phyloP scores from a whole-genome alignment of 2,113 vertebrate genomes.

The Leptobrachium ailaonicum region DNA sequence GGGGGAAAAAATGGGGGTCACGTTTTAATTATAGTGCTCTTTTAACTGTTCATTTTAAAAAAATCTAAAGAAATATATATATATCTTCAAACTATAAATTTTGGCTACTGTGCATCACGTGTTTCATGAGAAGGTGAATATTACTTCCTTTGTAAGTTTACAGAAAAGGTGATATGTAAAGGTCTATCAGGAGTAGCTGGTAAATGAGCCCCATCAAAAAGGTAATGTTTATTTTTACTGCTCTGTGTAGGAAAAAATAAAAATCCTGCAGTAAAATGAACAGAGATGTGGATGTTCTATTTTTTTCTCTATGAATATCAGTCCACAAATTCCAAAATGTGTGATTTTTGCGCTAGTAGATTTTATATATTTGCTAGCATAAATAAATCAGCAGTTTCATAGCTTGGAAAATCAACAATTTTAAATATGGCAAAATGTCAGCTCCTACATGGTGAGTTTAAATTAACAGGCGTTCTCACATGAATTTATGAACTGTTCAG shows the following conservation, averaged over 20 bases:
- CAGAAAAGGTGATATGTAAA: constrained; percentile 21
- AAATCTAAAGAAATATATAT: too few species aligned
- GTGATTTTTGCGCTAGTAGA: constrained; percentile 43
- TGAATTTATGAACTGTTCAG: constrained; percentile 79
- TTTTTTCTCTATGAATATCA: constrained; percentile 47
- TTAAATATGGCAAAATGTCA: constrained; percentile 78
- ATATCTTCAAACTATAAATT: too few species aligned
- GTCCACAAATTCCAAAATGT: constrained; percentile 48
- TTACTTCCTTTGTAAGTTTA: constrained; percentile 1
- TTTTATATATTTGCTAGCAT: constrained; percentile 59
- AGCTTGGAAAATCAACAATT: constrained; percentile 67
- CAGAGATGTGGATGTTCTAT: constrained; percentile 40
- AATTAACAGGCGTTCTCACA: constrained; percentile 72
- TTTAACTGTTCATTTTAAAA: too few species aligned
- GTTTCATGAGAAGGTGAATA: background rate
- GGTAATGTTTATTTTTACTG: constrained; percentile 44
- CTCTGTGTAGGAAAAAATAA: background rate
- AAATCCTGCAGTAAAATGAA: constrained; percentile 16
- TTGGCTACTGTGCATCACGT: too few species aligned
- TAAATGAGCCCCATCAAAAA: constrained; percentile 43
- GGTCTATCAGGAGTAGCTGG: constrained; percentile 33
- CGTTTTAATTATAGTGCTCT: too few species aligned
- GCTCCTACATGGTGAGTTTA: constrained; percentile 76
- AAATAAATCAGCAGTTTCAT: constrained; percentile 66
- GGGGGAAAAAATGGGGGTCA: too few species aligned